These are phyloP conservation scores for Pyralis farinalis DNA, from an alignment of 2,888 invertebrate species.

Conservation along the genomic window DNA sequence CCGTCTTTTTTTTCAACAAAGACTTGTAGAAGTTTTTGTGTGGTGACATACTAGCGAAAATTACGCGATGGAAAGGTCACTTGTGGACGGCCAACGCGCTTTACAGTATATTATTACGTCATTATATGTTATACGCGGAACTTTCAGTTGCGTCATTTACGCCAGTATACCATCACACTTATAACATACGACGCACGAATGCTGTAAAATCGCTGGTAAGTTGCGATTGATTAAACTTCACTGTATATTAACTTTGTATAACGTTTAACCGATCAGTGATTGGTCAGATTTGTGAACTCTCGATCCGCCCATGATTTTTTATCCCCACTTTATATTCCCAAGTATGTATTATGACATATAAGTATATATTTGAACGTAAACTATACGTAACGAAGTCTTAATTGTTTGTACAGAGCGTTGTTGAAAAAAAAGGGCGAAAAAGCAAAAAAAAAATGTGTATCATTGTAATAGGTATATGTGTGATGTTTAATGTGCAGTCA, in stretches of 20 bases:
- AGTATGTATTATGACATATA: slow-evolving; percentile 24
- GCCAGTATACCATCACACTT: too few relatives aligned
- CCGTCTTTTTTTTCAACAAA: too few relatives aligned
- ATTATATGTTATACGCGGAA: too few relatives aligned
- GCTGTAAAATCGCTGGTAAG: too few relatives aligned
- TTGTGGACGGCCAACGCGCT: too few relatives aligned
- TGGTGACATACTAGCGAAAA: too few relatives aligned
- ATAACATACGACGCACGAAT: too few relatives aligned
- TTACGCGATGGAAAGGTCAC: too few relatives aligned
- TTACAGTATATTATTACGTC: too few relatives aligned
- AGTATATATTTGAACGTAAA: slow-evolving; percentile 31
- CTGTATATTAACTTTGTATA: slow-evolving; percentile 8
- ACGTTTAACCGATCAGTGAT: slow-evolving; percentile 15
- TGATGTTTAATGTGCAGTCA: slow-evolving; percentile 53
- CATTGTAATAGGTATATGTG: slow-evolving; percentile 46
- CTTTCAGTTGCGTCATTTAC: too few relatives aligned
- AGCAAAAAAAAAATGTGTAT: slow-evolving; percentile 34
- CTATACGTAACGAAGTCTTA: slow-evolving; percentile 41
- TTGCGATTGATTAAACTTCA: too few relatives aligned
- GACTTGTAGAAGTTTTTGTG: too few relatives aligned
- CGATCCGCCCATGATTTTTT: slow-evolving; percentile 44
- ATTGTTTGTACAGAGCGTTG: slow-evolving; percentile 64
- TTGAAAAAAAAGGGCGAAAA: slow-evolving; percentile 43
- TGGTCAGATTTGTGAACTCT: slow-evolving; percentile 19
- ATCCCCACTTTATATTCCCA: slow-evolving; percentile 29